Conservation (phyloP, 2,888 invertebrate species). For the Dryobotodes eremita region DNA sequence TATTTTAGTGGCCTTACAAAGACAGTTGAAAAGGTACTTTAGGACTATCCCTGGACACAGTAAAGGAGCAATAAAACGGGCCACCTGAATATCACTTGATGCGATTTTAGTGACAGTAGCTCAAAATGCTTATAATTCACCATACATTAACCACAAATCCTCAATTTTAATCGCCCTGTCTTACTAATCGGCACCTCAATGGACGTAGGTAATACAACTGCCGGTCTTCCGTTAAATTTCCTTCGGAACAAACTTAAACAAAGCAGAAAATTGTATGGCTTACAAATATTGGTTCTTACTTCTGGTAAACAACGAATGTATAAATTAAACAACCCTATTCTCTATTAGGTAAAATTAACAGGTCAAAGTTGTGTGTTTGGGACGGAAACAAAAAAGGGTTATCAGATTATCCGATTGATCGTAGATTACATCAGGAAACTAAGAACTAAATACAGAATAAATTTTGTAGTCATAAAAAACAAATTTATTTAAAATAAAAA, state of each 20-base stretch:
- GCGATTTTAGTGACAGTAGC: neutral
- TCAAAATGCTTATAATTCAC: neutral
- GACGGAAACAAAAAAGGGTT: slow-evolving; percentile 19
- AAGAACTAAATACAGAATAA: neutral
- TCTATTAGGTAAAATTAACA: slow-evolving; percentile 30
- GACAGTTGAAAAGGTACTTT: neutral
- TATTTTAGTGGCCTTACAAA: neutral
- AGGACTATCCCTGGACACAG: neutral
- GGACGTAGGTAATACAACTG: slow-evolving; percentile 5
- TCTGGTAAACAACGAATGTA: slow-evolving; percentile 14
- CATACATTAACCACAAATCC: neutral
- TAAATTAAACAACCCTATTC: slow-evolving; percentile 19
- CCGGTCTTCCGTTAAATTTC: slow-evolving; percentile 19
- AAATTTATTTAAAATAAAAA: neutral
- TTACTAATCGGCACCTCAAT: slow-evolving; percentile 6
- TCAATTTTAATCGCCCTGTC: neutral
- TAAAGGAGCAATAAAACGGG: neutral
- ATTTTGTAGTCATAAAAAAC: neutral
- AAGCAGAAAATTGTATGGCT: slow-evolving; percentile 39
- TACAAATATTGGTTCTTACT: slow-evolving; percentile 48
- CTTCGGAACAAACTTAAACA: slow-evolving; percentile 33
- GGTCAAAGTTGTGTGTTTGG: slow-evolving; percentile 24
- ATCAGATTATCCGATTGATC: neutral
- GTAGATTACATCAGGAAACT: neutral
- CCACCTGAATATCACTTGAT: neutral